Base-by-base conservation (phyloP, 2,888 invertebrate genomes). In the Danaus chrysippus region DNA sequence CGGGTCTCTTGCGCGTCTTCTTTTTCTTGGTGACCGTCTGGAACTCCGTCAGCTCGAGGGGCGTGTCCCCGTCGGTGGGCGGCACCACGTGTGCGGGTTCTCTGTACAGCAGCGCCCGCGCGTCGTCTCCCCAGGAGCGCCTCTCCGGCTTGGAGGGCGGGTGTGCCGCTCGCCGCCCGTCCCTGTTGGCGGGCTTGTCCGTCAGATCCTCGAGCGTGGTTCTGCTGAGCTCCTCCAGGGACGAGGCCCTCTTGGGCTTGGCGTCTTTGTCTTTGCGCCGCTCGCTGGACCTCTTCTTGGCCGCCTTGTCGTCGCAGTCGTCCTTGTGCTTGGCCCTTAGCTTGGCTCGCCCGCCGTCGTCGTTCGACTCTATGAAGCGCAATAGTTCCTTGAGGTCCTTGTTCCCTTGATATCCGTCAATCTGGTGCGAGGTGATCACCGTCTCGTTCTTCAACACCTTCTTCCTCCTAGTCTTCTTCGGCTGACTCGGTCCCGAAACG, bases 1-100 rank as follows among this genome's bases (percentile, higher is more conserved):
- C 92, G 70, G 89, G 82, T 72, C 94, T 93, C 76, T 96, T 95
- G 76, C 95, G 95, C 75, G 94, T 93, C 77, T 94, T 94, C 82
- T 95, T 95, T 81, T 95, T 95, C 79, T 96, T 96, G 63, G 94
- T 95, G 59, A 97, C 96, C 58, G 96, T 95, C 81, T 95, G 94
- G 86, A 96, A 97, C 76, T 96, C 96, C 11, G 94, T 91, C 58
- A 92, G 92, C 81, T 94, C 94, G 69, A 84, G 63, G 71, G 91
- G 89, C 73, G 92, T 65, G 59, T 71, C 58, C 42, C 70, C 70
- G 61, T 72, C 70, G 58, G 70, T 66, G 61, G 73, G 72, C 57
- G 57, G 58, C 63, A 69, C 65, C 23, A 34, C 61, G 69, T 61
- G 65, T 58, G 66, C 58, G 65, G 67, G 71, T 63, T 60, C 67